Evolutionary conservation across 2,888 invertebrate genomes (phyloP).

Genomic region (Conus canariensis): DNA sequence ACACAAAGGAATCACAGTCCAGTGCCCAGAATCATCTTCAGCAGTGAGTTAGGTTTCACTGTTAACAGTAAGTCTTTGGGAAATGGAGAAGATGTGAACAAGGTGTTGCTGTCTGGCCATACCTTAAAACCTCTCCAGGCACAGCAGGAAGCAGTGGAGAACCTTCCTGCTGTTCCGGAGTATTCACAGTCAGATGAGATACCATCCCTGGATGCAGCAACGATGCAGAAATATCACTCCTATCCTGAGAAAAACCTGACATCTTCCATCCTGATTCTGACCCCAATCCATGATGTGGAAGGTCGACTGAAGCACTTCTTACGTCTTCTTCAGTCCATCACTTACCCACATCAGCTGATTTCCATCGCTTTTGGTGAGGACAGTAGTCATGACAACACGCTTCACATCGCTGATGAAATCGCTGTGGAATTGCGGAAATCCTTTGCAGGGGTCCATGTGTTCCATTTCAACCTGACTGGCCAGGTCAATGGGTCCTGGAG

Average conservation of each 20-base stretch:
- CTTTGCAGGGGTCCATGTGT: constrained; percentile 62
- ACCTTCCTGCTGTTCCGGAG: constrained; percentile 61
- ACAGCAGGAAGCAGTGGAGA: not conserved
- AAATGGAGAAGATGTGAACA: not conserved
- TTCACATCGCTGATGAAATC: constrained; percentile 57
- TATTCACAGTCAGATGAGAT: constrained; percentile 61
- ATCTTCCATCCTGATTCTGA: constrained; percentile 67
- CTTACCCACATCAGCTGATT: constrained; percentile 70
- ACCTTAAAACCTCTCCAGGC: not conserved
- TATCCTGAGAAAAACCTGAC: constrained; percentile 45
- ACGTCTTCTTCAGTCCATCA: constrained; percentile 61
- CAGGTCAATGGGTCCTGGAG: constrained; percentile 60
- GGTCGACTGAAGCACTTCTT: constrained; percentile 60
- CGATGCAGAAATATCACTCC: constrained; percentile 41
- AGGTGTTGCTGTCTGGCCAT: not conserved
- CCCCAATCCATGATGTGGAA: constrained; percentile 70
- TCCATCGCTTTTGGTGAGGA: constrained; percentile 74
- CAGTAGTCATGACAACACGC: constrained; percentile 69
- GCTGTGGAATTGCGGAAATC: constrained; percentile 58
- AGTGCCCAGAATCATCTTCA: not conserved
- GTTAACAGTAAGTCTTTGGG: not conserved
- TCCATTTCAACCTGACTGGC: constrained; percentile 63
- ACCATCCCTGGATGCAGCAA: constrained; percentile 50
- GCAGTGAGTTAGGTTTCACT: not conserved
- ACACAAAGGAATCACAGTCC: not conserved